Conservation (phyloP, 2,888 invertebrate genomes). For the Ochlodes sylvanus region DNA sequence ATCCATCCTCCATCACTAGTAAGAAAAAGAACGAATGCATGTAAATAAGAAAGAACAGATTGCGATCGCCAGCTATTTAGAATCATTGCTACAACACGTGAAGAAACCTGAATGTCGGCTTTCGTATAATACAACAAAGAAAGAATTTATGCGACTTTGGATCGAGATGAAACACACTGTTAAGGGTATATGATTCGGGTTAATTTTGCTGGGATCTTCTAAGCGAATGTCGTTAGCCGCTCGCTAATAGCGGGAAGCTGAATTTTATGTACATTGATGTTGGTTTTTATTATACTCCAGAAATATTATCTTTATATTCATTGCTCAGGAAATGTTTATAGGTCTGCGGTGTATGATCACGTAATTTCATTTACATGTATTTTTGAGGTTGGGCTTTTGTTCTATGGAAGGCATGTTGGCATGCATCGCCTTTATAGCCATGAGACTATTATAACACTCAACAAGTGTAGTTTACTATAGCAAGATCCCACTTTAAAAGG, state of each 20-base stretch:
- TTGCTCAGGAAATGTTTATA: not conserved
- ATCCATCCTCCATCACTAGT: too few relatives aligned
- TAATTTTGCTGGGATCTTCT: conserved; percentile 50
- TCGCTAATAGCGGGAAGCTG: conserved; percentile 49
- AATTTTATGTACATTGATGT: conserved; percentile 49
- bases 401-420: not conserved
- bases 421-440: too few relatives aligned
- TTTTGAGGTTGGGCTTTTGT: not conserved
- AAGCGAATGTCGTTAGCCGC: conserved; percentile 51
- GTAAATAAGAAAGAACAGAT: too few relatives aligned
- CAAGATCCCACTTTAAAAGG: too few relatives aligned
- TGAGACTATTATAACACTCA: too few relatives aligned
- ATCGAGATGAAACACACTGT: conserved; percentile 8
- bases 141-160: conserved; percentile 1
- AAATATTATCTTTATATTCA: conserved; percentile 31
- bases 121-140: not conserved
- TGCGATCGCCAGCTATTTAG: too few relatives aligned
- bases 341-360: not conserved
- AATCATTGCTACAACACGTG: too few relatives aligned
- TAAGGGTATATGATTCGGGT: conserved; percentile 39
- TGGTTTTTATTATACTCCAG: conserved; percentile 41
- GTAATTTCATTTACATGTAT: not conserved
- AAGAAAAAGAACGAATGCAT: too few relatives aligned
- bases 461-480: too few relatives aligned
- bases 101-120: too few relatives aligned